Evolutionary conservation across 2,797 vertebrate genomes (phyloP).

Genomic region (Macropus fuliginosus): DNA sequence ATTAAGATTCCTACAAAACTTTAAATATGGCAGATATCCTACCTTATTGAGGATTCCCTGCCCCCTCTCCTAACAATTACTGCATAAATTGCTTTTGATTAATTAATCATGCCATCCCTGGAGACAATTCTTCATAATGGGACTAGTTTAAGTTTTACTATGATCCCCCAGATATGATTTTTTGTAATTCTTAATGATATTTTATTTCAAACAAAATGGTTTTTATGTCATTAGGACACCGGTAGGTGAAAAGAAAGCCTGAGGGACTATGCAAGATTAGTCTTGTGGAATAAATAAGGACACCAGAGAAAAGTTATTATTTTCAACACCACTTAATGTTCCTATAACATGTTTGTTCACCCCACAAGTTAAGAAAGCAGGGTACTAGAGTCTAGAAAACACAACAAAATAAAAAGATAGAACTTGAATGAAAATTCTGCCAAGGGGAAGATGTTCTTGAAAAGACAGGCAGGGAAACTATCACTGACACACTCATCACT

Average conservation of each 20-base stretch:
- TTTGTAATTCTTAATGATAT: conserved; percentile 47
- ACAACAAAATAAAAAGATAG: neutral
- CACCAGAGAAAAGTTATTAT: neutral
- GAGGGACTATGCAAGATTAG: neutral
- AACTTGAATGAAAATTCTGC: neutral
- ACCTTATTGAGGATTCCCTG: neutral
- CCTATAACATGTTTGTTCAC: neutral
- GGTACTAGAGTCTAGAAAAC: conserved; percentile 5
- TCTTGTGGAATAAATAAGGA: neutral
- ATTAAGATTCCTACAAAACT: conserved; percentile 11
- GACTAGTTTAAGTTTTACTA: conserved; percentile 40
- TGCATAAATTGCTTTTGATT: conserved; percentile 56
- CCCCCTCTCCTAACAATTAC: neutral
- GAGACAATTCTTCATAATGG: conserved; percentile 53
- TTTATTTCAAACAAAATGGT: conserved; percentile 50
- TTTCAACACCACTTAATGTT: neutral
- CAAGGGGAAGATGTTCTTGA: neutral
- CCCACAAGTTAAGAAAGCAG: neutral
- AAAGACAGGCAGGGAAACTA: neutral
- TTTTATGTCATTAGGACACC: conserved; percentile 36
- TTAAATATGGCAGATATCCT: neutral
- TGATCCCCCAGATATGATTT: neutral
- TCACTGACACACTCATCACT: neutral
- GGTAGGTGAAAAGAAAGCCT: conserved; percentile 21
- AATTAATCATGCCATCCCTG: conserved; percentile 50